These are phyloP conservation scores for Meriones unguiculatus DNA, from an alignment of 2,113 vertebrate species.

Conservation along the genomic window DNA sequence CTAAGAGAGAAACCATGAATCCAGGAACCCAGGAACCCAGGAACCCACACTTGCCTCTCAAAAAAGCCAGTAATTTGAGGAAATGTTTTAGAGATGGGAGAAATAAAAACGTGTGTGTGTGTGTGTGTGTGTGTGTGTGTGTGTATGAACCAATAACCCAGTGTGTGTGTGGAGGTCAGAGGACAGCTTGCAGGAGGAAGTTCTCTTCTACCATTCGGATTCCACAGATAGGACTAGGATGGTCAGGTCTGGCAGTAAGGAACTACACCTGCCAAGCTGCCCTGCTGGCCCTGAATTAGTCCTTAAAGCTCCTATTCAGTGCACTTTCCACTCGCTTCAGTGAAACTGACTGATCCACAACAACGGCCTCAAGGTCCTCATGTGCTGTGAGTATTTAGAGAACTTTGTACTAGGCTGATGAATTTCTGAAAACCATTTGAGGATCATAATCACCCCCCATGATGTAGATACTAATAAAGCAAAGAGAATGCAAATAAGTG, in stretches of 20 bases:
- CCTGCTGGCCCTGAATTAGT: background rate
- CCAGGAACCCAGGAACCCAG: background rate
- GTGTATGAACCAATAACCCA: background rate
- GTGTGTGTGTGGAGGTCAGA: background rate
- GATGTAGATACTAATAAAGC: slow-evolving; percentile 10
- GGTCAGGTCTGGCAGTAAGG: background rate
- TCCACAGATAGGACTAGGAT: too few relatives aligned
- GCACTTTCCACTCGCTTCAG: background rate
- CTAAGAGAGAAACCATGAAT: background rate
- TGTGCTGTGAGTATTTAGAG: background rate
- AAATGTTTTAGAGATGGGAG: background rate
- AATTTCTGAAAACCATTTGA: background rate
- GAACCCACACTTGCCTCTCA: background rate
- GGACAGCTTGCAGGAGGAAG: background rate
- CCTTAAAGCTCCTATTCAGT: background rate
- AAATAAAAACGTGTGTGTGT: background rate
- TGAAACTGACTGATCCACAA: background rate
- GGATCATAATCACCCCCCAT: background rate
- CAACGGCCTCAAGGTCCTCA: background rate
- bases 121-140: background rate
- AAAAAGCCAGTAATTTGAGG: background rate
- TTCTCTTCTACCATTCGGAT: background rate
- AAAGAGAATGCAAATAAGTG: background rate
- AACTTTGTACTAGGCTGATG: background rate
- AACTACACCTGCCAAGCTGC: background rate